These are phyloP conservation scores for Embidobia sp. DNA, from an alignment of 2,888 invertebrate genomes.

Conservation along the genomic window DNA sequence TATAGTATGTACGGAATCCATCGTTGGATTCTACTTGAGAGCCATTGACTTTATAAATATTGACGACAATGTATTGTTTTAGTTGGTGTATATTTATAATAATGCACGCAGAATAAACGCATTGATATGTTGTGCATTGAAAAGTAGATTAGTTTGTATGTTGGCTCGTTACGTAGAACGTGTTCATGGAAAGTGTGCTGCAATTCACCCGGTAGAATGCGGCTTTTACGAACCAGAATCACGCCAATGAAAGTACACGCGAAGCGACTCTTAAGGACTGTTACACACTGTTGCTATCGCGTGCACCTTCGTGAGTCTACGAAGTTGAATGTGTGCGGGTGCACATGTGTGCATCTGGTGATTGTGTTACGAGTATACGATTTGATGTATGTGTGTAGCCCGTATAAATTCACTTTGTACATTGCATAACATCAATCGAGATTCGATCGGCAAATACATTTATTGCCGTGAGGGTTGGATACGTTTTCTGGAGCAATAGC, in stretches of 20 bases:
- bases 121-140: slow-evolving; percentile 46
- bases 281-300: slow-evolving; percentile 44
- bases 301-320: slow-evolving; percentile 19
- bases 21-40: slow-evolving; percentile 3
- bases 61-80: slow-evolving; percentile 38
- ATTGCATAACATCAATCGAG: slow-evolving; percentile 66
- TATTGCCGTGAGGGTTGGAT: slow-evolving; percentile 63
- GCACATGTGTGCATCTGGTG: slow-evolving; percentile 11
- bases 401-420: slow-evolving; percentile 65
- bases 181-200: slow-evolving; percentile 65
- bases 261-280: slow-evolving; percentile 57
- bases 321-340: slow-evolving; percentile 8
- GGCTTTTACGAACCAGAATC: slow-evolving; percentile 69
- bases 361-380: slow-evolving; percentile 35
- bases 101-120: slow-evolving; percentile 49
- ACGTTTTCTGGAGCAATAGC: slow-evolving; percentile 66
- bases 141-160: slow-evolving; percentile 56
- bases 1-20: not conserved
- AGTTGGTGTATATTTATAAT: slow-evolving; percentile 30
- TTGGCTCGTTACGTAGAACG: slow-evolving; percentile 60
- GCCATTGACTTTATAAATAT: slow-evolving; percentile 35
- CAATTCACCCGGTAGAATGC: slow-evolving; percentile 71
- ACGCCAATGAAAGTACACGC: slow-evolving; percentile 72
- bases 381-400: slow-evolving; percentile 51
- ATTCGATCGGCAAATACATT: slow-evolving; percentile 63